Base-by-base conservation (phyloP, 2,888 invertebrate genomes). In the Nymphalis c-album region DNA sequence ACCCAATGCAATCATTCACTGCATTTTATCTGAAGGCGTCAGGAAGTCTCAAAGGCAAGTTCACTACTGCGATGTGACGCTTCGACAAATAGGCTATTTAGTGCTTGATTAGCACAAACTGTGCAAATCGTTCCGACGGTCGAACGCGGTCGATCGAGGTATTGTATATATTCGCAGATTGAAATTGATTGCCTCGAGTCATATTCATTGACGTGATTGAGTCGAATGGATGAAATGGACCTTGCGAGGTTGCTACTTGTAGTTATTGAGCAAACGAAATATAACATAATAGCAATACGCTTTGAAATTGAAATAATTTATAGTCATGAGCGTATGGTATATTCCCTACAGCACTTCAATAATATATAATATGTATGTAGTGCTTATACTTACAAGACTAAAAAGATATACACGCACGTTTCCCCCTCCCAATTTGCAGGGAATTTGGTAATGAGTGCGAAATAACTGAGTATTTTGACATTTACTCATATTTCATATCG, bases 51-150 rank as follows among this genome's bases (percentile, higher is more conserved):
- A 78, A 78, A 77, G 71, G 83, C 83, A 76, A 78, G 77, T 77
- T 76, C 73, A 71, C 77, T 73, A 87, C 87, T 83, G 83, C 80
- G 79, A 80, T 78, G 78, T 82, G 85, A 85, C 85, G 80, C 77
- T 78, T 80, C 82, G 80, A 80, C 84, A 84, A 85, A 85, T 80
- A 84, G 79, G 82, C 84, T 86, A 82, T 91, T 90, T 91, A 91
- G 88, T 85, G 87, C 86, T 88, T 90, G 85, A 90, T 92, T 91
- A 92, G 89, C 90, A 84, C 84, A 84, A 87, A 88, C 86, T 89
- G 85, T 84, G 90, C 90, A 86, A 90, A 90, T 84, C 86, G 83
- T 78, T 83, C 77, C 22, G 73, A 76, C 80, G 79, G 72, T 60
- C 73, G 67, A 58, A 69, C 75, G 69, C 70, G 68, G 73, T 26